phyloP scores from a whole-genome alignment of 2,888 invertebrate species.

The Choristoneura rosaceana region DNA sequence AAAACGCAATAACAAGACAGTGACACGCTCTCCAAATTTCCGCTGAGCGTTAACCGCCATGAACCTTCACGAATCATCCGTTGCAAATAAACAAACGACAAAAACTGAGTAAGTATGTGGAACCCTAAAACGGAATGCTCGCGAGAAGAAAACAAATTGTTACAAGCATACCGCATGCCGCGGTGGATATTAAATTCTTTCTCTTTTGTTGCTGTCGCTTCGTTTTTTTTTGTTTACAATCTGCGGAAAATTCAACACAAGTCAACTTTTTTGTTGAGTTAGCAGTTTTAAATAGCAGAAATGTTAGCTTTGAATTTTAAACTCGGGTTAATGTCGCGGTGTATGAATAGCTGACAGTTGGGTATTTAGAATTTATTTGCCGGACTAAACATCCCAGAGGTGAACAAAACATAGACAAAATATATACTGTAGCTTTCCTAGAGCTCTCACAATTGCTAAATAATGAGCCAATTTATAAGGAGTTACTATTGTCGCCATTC shows the following conservation, averaged over 20 bases:
- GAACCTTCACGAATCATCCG: constrained; percentile 47
- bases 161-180: constrained; percentile 69
- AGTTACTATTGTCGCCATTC: no score
- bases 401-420: not conserved
- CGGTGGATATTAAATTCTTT: constrained; percentile 81
- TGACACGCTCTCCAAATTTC: not conserved
- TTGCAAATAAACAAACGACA: constrained; percentile 53
- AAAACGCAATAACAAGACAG: constrained; percentile 8
- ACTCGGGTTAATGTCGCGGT: constrained; percentile 42
- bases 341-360: not conserved
- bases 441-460: not conserved
- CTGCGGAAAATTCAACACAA: constrained; percentile 64
- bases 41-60: constrained; percentile 36
- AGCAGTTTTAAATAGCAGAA: constrained; percentile 63
- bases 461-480: no score
- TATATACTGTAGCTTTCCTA: not conserved
- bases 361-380: not conserved
- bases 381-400: not conserved
- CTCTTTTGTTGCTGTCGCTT: constrained; percentile 70
- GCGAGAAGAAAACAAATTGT: constrained; percentile 76
- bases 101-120: constrained; percentile 58
- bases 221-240: constrained; percentile 72
- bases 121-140: constrained; percentile 68
- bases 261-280: constrained; percentile 65
- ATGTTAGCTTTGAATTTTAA: constrained; percentile 63